These are phyloP conservation scores for Drosophila limbata DNA, from an alignment of 2,888 invertebrate species.

Conservation along the genomic window DNA sequence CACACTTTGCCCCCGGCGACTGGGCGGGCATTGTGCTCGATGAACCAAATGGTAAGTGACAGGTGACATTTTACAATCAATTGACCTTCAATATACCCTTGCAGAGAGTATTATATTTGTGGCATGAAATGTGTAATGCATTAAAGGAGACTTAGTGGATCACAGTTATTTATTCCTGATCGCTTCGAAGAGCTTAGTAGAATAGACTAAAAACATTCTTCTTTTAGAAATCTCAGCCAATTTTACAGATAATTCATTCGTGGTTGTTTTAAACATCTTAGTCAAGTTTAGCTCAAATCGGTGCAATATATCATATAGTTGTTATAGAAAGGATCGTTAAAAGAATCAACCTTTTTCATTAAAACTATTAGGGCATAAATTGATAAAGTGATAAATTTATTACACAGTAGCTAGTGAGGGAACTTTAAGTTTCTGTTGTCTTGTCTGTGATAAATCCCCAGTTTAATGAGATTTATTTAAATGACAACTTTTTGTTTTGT, in stretches of 20 bases:
- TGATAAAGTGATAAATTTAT: too few species aligned
- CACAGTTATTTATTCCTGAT: background rate
- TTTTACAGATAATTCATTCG: background rate
- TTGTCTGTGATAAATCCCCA: too few species aligned
- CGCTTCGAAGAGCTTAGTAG: background rate
- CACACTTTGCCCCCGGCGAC: slow-evolving; percentile 98
- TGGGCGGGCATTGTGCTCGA: slow-evolving; percentile 99
- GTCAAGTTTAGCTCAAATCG: background rate
- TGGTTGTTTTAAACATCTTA: background rate
- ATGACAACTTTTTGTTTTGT: too few species aligned
- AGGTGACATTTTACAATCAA: background rate
- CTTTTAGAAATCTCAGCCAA: background rate
- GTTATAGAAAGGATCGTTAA: too few species aligned
- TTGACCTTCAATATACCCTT: slow-evolving; percentile 19
- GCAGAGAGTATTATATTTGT: background rate
- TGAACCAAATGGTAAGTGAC: slow-evolving; percentile 91
- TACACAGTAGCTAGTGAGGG: too few species aligned
- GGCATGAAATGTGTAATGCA: background rate
- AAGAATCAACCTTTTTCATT: too few species aligned
- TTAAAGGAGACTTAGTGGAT: background rate
- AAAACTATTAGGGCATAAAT: too few species aligned
- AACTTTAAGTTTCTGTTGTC: too few species aligned
- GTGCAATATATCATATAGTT: background rate
- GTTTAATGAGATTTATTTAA: too few species aligned
- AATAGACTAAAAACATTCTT: too few species aligned